Evolutionary conservation across 2,113 vertebrate genomes (phyloP).

Genomic region (Tamias sibiricus): DNA sequence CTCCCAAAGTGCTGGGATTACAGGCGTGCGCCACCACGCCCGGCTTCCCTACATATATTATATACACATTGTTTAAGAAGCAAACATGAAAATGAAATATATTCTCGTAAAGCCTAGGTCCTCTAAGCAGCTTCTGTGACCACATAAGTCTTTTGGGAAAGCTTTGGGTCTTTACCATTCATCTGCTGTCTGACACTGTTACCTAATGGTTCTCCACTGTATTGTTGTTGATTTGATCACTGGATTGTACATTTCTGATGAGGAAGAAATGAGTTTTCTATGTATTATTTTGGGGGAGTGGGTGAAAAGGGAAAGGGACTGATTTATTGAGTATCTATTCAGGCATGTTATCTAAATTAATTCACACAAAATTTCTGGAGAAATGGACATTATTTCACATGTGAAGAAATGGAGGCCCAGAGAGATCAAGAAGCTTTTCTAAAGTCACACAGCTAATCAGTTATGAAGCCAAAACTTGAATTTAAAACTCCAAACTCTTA

Average conservation of each 20-base stretch:
- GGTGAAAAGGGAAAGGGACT: background rate
- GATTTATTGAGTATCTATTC: conserved; percentile 28
- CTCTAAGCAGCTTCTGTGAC: background rate
- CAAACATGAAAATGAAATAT: background rate
- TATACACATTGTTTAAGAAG: background rate
- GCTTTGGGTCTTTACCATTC: background rate
- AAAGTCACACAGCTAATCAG: background rate
- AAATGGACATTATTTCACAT: background rate
- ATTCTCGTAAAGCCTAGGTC: background rate
- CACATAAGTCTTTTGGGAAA: background rate
- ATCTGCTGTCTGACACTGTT: background rate
- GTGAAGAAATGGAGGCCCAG: background rate
- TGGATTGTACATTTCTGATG: background rate
- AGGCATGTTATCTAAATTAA: background rate
- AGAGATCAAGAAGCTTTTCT: background rate
- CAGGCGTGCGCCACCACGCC: too few species aligned
- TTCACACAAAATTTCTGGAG: background rate
- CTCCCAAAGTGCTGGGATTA: too few species aligned
- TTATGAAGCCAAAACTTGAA: background rate
- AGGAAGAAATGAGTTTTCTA: conserved; percentile 40
- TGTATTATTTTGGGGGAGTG: background rate
- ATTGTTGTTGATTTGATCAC: background rate
- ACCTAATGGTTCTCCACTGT: background rate
- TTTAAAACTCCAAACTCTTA: conserved; percentile 28
- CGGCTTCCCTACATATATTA: background rate